Evolutionary conservation across 2,113 vertebrate genomes (phyloP), one percentile per base, ranked within the genome.

Genomic region (Plectropomus leopardus): DNA sequence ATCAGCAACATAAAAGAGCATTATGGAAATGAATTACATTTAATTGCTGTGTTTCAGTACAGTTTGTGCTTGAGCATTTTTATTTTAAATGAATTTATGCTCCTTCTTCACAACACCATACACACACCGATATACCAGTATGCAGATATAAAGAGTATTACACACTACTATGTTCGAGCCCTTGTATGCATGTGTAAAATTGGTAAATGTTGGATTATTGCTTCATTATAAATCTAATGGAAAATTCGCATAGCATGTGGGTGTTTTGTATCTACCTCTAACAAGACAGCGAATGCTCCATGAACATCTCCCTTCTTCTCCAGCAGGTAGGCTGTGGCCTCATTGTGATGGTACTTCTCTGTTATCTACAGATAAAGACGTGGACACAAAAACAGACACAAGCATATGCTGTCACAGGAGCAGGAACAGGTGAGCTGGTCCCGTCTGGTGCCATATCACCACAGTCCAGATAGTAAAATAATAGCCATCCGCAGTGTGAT

Each of bases 241-340:
- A 1, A n/a, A n/a, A n/a, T n/a, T n/a, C 42, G 16, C 36, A 9
- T 4, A 26, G 3, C 34, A 40, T 5, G 55, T 13, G 21, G 8
- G 15, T 64, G 24, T 40, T 55, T 0, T 66, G 21, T 17, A 8
- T 48, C 5, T 73, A 99, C 98, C 97, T 97, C 93, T 8, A 99
- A 94, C 94, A 98, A 94, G 72, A 98, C 95, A 90, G 92, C 81
- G 80, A 99, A 99, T 30, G 98, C 97, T 84, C 96, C 96, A 0
- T 96, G 95, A 58, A 96, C 86, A 69, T 99, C 97, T 55, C 97
- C 98, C 83, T 98, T 98, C 90, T 96, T 97, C 94, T 99, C 97
- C 88, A 99, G 92, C 19, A 99, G 90, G 84, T 95, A 98, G 0
- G 97, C 97, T 32, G 95, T 97, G 19, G 97, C 96, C 80, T 98